Conservation (phyloP, 1,140 invertebrate species). For the Drosophila pruinosa region DNA sequence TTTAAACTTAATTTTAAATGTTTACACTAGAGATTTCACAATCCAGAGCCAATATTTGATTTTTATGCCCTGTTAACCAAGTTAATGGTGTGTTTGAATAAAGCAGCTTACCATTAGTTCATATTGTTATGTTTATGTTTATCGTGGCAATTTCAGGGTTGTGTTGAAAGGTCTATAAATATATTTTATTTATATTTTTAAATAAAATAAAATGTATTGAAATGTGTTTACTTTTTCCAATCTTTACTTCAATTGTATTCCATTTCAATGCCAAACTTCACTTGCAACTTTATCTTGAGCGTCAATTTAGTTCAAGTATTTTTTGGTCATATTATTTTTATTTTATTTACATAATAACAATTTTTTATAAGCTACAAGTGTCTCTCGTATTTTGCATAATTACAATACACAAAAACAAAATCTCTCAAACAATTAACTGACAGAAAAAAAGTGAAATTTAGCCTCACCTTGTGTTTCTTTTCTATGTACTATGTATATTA, state of each 20-base stretch:
- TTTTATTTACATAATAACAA: conserved; percentile 3
- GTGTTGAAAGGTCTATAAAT: neutral
- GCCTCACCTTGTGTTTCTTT: conserved; percentile 22
- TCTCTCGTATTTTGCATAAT: conserved; percentile 46
- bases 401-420: conserved; percentile 36
- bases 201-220: neutral
- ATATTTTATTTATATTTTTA: neutral
- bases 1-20: conserved; percentile 21
- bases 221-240: neutral
- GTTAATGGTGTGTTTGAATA: neutral
- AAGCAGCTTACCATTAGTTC: neutral
- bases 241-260: neutral
- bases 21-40: neutral
- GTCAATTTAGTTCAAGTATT: conserved; percentile 25
- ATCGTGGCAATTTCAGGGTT: neutral
- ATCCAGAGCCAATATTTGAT: neutral
- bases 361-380: conserved; percentile 36
- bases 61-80: neutral
- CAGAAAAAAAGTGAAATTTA: conserved; percentile 64
- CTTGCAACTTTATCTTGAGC: conserved; percentile 25
- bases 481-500: no score
- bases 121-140: neutral
- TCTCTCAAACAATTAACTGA: conserved; percentile 34
- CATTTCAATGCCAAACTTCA: conserved; percentile 22
- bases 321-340: conserved; percentile 1